Evolutionary conservation across 2,888 invertebrate genomes (phyloP).

Genomic region (Schizaphis graminum): DNA sequence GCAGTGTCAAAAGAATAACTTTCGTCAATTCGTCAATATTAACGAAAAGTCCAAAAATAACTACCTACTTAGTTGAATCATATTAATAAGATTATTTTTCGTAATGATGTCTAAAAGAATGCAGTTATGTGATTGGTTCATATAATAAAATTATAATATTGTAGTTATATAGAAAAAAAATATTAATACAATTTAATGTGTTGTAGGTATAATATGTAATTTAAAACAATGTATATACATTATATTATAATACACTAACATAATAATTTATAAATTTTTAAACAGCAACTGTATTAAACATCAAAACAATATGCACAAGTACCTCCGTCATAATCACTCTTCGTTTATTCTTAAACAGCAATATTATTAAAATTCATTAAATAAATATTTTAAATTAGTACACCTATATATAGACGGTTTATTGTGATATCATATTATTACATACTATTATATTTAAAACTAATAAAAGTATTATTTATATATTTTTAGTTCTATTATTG

Average conservation of each 20-base stretch:
- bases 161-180: neutral
- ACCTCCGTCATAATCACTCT: neutral
- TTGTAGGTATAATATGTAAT: neutral
- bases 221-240: neutral
- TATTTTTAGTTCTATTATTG: neutral
- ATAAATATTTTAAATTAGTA: neutral
- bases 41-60: neutral
- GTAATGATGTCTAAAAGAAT: too few species aligned
- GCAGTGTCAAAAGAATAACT: neutral
- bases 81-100: neutral
- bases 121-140: neutral
- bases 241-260: neutral
- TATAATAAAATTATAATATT: neutral
- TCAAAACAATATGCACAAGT: neutral
- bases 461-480: neutral
- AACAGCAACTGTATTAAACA: neutral
- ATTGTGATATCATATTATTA: neutral
- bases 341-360: neutral
- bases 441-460: neutral
- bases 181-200: neutral
- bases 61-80: neutral
- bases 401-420: neutral
- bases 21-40: neutral
- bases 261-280: neutral
- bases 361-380: neutral